A percentile compares a stretch with the other conserved stretches of the same genome.
Evolutionary conservation across 1,140 invertebrate genomes (phyloP).

Genomic region (Solenopsis fugax): DNA sequence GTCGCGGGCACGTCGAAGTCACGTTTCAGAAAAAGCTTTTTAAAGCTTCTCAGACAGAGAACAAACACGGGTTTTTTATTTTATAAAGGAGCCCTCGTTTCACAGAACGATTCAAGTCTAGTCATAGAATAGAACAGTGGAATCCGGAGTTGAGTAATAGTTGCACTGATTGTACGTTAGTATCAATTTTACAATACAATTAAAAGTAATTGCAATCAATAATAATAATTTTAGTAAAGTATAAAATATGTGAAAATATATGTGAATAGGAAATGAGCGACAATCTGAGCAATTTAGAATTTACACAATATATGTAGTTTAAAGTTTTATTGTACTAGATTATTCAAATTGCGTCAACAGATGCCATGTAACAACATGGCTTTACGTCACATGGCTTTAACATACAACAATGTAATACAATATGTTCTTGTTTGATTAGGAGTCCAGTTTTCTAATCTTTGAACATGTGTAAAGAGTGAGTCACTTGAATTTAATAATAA

Average conservation of each 20-base stretch:
- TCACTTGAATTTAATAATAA: constrained; percentile 6
- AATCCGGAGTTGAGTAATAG: neutral
- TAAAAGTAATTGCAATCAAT: neutral
- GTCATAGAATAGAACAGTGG: neutral
- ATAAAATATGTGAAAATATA: neutral
- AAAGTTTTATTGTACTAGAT: constrained; percentile 13
- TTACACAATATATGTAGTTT: neutral
- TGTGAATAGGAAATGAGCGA: neutral
- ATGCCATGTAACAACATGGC: constrained; percentile 6
- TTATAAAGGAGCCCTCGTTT: neutral
- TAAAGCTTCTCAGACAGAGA: neutral
- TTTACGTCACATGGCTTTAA: neutral
- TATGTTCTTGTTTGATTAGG: neutral
- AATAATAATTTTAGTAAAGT: neutral
- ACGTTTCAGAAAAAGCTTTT: neutral
- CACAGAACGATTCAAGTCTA: neutral
- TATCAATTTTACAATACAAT: neutral
- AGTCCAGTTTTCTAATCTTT: constrained; percentile 22
- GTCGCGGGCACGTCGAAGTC: neutral
- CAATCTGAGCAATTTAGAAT: neutral
- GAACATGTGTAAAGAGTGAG: neutral
- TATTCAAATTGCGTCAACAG: constrained; percentile 12
- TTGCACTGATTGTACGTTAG: neutral
- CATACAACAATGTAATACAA: neutral
- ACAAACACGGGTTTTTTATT: neutral